phyloP scores from a whole-genome alignment of 2,113 vertebrate genomes.

The Picathartes gymnocephalus region DNA sequence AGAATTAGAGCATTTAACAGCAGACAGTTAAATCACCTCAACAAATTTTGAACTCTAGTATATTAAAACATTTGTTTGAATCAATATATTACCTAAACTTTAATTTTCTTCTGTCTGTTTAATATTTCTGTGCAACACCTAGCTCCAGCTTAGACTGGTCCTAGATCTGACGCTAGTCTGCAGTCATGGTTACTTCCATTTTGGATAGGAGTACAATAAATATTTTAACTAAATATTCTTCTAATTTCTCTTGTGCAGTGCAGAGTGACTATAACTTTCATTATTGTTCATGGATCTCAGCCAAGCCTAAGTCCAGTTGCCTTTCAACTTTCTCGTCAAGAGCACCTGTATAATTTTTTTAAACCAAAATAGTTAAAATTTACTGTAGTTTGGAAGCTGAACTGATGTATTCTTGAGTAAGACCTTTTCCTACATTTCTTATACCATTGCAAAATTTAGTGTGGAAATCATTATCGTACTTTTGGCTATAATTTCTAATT shows the following conservation, averaged over 20 bases:
- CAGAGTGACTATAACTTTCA: background rate
- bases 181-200: background rate
- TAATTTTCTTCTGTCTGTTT: background rate
- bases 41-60: background rate
- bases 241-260: background rate
- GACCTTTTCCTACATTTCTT: slow-evolving; percentile 29
- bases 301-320: background rate
- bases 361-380: background rate
- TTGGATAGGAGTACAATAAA: slow-evolving; percentile 4
- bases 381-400: background rate
- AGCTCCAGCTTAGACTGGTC: background rate
- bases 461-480: slow-evolving; percentile 50
- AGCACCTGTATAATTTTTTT: background rate
- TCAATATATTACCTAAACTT: background rate
- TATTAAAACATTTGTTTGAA: background rate
- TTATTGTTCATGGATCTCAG: background rate
- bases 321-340: background rate
- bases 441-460: slow-evolving; percentile 29
- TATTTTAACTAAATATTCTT: background rate
- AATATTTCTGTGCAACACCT: background rate
- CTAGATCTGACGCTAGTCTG: background rate
- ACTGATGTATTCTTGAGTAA: background rate
- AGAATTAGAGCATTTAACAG: background rate
- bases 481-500: slow-evolving; percentile 51
- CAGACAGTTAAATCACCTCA: background rate